Evolutionary conservation across 2,888 invertebrate species (phyloP).

Genomic region (Incurvaria masculella): DNA sequence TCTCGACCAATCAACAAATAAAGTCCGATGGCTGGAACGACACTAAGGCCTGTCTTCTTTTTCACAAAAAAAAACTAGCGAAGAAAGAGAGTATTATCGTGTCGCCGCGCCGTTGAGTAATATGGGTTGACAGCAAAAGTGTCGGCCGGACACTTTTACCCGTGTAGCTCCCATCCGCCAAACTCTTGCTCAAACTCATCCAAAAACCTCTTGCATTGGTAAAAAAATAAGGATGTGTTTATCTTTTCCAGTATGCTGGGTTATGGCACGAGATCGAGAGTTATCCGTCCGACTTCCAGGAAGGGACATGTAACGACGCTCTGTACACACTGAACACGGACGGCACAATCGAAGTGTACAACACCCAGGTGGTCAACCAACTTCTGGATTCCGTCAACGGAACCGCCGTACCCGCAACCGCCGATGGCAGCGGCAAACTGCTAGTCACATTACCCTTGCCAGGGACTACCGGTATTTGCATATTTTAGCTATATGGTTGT

Average conservation of each 20-base stretch:
- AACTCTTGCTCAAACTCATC: no score
- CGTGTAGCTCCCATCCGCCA: no score
- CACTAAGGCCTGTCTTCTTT: no score
- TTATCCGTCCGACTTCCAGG: constrained; percentile 58
- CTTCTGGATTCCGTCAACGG: constrained; percentile 46
- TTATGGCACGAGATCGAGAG: constrained; percentile 62
- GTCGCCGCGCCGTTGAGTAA: no score
- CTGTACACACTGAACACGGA: constrained; percentile 38
- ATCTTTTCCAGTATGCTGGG: constrained; percentile 39
- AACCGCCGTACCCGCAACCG: constrained; percentile 33
- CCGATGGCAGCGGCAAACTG: constrained; percentile 49
- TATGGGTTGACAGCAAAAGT: no score
- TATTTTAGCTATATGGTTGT: not conserved
- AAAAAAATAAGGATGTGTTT: no score
- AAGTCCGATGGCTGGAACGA: no score
- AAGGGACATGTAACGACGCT: constrained; percentile 59
- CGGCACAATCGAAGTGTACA: constrained; percentile 21
- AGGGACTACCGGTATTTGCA: constrained; percentile 28
- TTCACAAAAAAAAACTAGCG: no score
- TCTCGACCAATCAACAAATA: no score
- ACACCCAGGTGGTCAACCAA: constrained; percentile 37
- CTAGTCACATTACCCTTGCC: constrained; percentile 51
- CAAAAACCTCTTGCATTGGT: no score
- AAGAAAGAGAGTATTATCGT: no score
- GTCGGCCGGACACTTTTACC: no score